Conservation (phyloP, 2,888 invertebrate genomes). For the Ophioninae sp. region DNA sequence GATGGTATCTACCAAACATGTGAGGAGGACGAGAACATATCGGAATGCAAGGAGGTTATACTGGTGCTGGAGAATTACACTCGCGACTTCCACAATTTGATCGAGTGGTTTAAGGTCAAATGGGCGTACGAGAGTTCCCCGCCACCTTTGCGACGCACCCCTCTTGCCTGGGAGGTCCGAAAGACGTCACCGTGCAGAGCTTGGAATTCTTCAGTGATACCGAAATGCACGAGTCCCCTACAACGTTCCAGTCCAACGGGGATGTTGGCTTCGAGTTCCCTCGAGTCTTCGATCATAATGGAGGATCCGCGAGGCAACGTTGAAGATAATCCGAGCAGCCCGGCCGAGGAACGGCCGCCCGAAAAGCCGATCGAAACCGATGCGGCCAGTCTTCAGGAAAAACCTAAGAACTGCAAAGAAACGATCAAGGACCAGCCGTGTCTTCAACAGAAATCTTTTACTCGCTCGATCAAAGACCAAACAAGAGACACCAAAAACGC, state of each 20-base stretch:
- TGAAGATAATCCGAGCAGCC: conserved; percentile 62
- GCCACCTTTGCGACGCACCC: conserved; percentile 91
- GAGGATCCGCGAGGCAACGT: conserved; percentile 74
- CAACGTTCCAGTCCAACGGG: conserved; percentile 77
- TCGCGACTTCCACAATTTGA: conserved; percentile 95
- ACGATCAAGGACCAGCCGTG: conserved; percentile 71
- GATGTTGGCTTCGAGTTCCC: conserved; percentile 73
- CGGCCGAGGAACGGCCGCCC: conserved; percentile 74
- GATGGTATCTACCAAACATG: conserved; percentile 98
- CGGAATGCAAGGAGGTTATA: conserved; percentile 97
- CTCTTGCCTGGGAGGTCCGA: conserved; percentile 97
- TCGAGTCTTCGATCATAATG: conserved; percentile 78
- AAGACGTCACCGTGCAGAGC: conserved; percentile 86
- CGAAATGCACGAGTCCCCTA: conserved; percentile 80
- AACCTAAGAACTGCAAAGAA: conserved; percentile 66
- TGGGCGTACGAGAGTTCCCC: conserved; percentile 97
- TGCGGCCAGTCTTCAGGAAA: conserved; percentile 69
- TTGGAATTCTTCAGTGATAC: conserved; percentile 72
- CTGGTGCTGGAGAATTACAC: conserved; percentile 96
- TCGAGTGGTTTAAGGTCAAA: conserved; percentile 96
- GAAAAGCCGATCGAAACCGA: conserved; percentile 77
- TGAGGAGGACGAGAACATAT: conserved; percentile 95
- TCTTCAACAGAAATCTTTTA: conserved; percentile 65
- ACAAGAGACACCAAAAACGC: conserved; percentile 67
- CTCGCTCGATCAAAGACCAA: conserved; percentile 69